A percentile compares a stretch with the other conserved stretches of the same genome.
phyloP scores from a whole-genome alignment of 2,797 vertebrate species.

The Buphagus erythrorhynchus region DNA sequence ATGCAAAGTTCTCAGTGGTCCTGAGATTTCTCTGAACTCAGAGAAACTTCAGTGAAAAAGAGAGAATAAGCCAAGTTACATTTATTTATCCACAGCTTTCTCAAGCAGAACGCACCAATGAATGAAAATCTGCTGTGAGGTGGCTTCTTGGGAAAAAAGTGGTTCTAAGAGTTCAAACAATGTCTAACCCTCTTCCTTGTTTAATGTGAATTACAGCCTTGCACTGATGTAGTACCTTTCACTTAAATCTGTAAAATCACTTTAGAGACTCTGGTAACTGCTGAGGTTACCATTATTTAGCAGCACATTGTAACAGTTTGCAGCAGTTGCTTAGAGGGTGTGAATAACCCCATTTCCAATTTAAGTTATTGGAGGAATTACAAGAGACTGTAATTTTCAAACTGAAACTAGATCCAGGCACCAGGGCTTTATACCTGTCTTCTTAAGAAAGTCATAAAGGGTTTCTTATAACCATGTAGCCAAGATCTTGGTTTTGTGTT shows the following conservation, averaged over 20 bases:
- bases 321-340: conserved; percentile 24
- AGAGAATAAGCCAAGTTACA: not conserved
- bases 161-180: not conserved
- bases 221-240: not conserved
- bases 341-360: conserved; percentile 31
- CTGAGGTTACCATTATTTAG: conserved; percentile 32
- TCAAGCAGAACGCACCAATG: not conserved
- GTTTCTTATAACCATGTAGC: not conserved
- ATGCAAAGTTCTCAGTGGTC: not conserved
- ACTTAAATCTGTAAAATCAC: conserved; percentile 46
- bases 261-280: conserved; percentile 20
- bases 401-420: conserved; percentile 7
- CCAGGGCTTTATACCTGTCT: not conserved
- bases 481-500: conserved; percentile 36
- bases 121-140: not conserved
- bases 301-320: not conserved
- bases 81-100: not conserved
- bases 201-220: conserved; percentile 44
- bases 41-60: not conserved
- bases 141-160: not conserved
- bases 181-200: not conserved
- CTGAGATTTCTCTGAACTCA: not conserved
- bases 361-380: conserved; percentile 27
- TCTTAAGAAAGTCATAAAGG: not conserved
- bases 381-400: not conserved